Conservation (phyloP, 2,113 vertebrate genomes). For the Nematolebias whitei region DNA sequence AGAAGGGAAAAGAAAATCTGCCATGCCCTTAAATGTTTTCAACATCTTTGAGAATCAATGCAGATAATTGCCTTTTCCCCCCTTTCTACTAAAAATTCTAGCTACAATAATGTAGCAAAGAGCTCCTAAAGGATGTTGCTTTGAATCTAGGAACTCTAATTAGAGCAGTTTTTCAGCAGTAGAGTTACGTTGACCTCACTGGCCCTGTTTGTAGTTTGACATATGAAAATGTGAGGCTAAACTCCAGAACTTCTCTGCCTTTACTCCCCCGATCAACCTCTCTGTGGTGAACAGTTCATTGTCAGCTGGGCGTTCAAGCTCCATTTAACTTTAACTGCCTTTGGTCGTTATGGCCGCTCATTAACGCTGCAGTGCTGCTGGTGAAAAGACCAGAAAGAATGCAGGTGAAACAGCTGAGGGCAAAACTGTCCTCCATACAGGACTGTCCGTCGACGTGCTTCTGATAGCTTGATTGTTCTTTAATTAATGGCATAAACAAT, state of each 20-base stretch:
- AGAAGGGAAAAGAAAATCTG: constrained; percentile 4
- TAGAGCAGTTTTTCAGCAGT: too few species aligned
- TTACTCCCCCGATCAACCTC: constrained; percentile 51
- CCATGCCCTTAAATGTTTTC: too few species aligned
- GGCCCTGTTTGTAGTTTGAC: constrained; percentile 30
- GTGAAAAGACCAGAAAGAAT: constrained; percentile 40
- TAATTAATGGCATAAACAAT: constrained; percentile 43
- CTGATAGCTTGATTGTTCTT: constrained; percentile 39
- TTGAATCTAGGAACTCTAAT: too few species aligned
- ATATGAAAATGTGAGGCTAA: constrained; percentile 44
- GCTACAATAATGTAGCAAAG: too few species aligned
- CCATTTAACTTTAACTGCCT: constrained; percentile 77
- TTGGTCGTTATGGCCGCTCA: constrained; percentile 73
- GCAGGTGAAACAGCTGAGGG: constrained; percentile 49
- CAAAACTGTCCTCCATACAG: constrained; percentile 11
- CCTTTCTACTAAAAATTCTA: too few species aligned
- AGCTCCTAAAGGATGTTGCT: too few species aligned
- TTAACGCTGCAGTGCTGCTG: constrained; percentile 59
- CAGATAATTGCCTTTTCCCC: not conserved
- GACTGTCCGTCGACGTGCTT: constrained; percentile 6
- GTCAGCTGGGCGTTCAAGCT: constrained; percentile 78
- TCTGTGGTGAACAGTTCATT: constrained; percentile 54
- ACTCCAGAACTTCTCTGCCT: constrained; percentile 43
- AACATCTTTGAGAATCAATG: too few species aligned
- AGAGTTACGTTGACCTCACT: constrained; percentile 1